Base-by-base conservation (phyloP, 2,113 vertebrate genomes). In the Sardina pilchardus region DNA sequence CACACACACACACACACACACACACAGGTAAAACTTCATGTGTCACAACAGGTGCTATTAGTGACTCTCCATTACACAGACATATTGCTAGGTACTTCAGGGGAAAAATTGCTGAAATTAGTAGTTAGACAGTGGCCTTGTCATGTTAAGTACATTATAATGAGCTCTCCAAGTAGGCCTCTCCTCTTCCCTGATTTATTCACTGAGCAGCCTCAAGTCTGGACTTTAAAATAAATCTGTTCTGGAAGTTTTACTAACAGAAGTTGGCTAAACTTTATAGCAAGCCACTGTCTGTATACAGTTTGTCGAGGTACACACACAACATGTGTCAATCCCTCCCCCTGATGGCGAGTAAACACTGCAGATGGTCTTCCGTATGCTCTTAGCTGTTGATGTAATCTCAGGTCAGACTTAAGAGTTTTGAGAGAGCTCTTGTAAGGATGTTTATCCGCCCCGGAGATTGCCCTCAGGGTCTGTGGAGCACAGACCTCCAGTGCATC, bases 31-130 rank as follows among this genome's bases (percentile, higher is more conserved):
- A 80, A 80, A 48, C 26, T 47, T 24, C 47, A 36, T 80, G 6
- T 44, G 44, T 86, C 88, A 89, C 87, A 90, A 89, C 30, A 91
- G 92, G 90, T 92, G 91, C 89, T 84, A 90, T 93, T 93, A 93
- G 91, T 91, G 90, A 93, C 92, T 88, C 19, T 36, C 2, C 45
- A 85, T 8, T 34, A 30, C 44, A 78, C 71, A 78, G 71, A 34
- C 71, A 78, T 78, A 78, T 78, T 78, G 14, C 71, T 78, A 17
- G 30, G 30, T 36, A 36, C 10, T 34, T 78, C 14, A 16, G n/a
- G 9, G 14, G 12, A 47, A 47, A 0, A 47, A 10, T 14, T 47
- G 9, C 45, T 14, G 45, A 36, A 36, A 78, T 36, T 34, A 78
- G 71, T 78, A 78, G 26, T 78, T 78, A 63, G 71, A 34, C 71